These are phyloP conservation scores for Yponomeuta evonymella DNA, from an alignment of 2,888 invertebrate genomes.

Conservation along the genomic window DNA sequence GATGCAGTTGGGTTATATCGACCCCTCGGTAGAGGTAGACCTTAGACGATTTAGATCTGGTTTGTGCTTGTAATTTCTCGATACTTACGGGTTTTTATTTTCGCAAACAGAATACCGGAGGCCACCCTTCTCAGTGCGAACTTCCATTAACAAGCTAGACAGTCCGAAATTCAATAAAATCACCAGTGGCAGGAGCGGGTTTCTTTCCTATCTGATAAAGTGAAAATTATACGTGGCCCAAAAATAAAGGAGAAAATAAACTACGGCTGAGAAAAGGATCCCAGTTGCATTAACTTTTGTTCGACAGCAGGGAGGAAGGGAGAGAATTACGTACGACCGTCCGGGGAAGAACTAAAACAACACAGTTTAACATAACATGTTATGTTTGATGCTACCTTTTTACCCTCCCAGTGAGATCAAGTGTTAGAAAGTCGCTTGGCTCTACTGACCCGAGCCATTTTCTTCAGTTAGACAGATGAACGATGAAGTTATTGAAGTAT, in stretches of 20 bases:
- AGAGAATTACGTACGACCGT: conserved; percentile 62
- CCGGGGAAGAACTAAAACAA: conserved; percentile 56
- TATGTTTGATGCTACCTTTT: conserved; percentile 34
- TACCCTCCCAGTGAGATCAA: conserved; percentile 7
- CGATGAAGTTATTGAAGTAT: background rate
- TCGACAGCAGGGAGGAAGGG: conserved; percentile 31
- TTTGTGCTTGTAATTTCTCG: background rate
- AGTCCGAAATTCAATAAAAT: conserved; percentile 67
- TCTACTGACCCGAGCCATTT: background rate
- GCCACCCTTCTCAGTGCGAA: conserved; percentile 37
- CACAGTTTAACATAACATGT: conserved; percentile 49
- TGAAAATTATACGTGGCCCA: conserved; percentile 62
- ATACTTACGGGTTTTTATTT: conserved; percentile 10
- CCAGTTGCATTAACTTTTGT: conserved; percentile 52
- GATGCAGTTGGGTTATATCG: background rate
- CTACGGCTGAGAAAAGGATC: conserved; percentile 50
- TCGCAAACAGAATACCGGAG: conserved; percentile 12
- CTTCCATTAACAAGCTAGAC: conserved; percentile 43
- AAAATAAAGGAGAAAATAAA: conserved; percentile 45
- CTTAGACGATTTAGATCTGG: background rate
- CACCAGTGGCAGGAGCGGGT: conserved; percentile 45
- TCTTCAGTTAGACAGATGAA: background rate
- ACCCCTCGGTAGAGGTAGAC: background rate
- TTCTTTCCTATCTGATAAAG: conserved; percentile 48
- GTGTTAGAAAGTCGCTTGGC: background rate